Evolutionary conservation across 2,797 vertebrate genomes (phyloP).

Genomic region (Nannoperca obscura): DNA sequence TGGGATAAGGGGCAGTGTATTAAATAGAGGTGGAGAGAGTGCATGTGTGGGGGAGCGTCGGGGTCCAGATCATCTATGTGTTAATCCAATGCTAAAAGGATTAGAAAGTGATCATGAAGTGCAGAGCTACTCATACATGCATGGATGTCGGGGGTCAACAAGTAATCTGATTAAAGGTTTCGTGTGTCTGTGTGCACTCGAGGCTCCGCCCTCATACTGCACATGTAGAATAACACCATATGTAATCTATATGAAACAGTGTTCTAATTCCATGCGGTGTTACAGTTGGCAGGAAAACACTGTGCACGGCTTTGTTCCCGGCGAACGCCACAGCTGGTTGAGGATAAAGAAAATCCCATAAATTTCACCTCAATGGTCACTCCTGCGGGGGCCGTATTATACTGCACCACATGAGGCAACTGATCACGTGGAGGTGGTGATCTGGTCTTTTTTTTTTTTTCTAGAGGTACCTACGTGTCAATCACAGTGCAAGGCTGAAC

Average conservation of each 20-base stretch:
- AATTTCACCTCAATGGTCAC: conserved; percentile 50
- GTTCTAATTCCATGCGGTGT: conserved; percentile 20
- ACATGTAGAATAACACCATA: conserved; percentile 26
- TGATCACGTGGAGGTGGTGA: conserved; percentile 36
- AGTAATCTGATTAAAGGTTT: conserved; percentile 61
- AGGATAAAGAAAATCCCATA: conserved; percentile 40
- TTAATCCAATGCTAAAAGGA: conserved; percentile 71
- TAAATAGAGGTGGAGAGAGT: conserved; percentile 15
- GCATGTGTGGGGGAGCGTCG: conserved; percentile 31
- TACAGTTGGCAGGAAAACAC: conserved; percentile 41
- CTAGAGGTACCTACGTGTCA: conserved; percentile 40
- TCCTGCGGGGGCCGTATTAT: conserved; percentile 27
- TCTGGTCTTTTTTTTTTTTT: conserved; percentile 4
- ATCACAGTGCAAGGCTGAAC: conserved; percentile 50
- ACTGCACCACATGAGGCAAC: conserved; percentile 31
- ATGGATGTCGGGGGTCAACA: conserved; percentile 46
- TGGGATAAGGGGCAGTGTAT: conserved; percentile 4
- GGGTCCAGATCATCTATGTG: conserved; percentile 54
- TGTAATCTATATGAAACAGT: conserved; percentile 35
- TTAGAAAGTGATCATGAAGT: conserved; percentile 71
- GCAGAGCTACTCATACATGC: conserved; percentile 45
- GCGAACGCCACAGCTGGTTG: conserved; percentile 41
- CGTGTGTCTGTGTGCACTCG: conserved; percentile 4
- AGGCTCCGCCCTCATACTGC: conserved; percentile 3
- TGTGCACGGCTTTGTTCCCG: conserved; percentile 23